Evolutionary conservation across 2,888 invertebrate species (phyloP).

Genomic region (Stegophylla sp.): DNA sequence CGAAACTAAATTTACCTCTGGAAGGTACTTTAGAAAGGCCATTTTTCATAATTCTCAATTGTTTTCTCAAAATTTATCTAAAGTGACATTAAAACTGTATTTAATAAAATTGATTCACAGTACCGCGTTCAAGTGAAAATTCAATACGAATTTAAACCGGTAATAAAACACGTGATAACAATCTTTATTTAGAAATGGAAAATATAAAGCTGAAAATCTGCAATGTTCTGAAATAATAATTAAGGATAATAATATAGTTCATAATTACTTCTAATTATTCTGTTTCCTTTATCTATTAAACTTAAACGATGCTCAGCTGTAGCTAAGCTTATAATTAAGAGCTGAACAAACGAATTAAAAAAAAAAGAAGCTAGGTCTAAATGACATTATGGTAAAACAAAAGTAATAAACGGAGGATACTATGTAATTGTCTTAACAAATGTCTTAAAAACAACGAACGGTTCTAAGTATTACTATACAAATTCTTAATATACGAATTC

Average conservation of each 20-base stretch:
- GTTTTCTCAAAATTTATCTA: no score
- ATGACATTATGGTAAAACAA: background rate
- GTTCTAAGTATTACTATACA: background rate
- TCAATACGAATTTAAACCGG: background rate
- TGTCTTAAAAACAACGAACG: background rate
- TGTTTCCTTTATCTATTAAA: background rate
- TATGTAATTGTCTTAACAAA: slow-evolving; percentile 3
- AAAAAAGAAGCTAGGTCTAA: background rate
- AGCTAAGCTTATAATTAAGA: background rate
- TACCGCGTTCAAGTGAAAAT: no score
- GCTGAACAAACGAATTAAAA: background rate
- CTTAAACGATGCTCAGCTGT: background rate
- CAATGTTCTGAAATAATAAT: background rate
- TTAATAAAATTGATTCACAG: no score
- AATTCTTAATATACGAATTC: background rate
- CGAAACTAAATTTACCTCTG: no score
- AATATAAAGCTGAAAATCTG: background rate
- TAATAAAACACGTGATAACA: background rate
- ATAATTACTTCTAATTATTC: background rate
- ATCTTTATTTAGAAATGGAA: background rate
- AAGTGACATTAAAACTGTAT: no score
- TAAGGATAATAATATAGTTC: background rate
- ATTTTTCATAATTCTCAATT: no score
- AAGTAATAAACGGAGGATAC: background rate
- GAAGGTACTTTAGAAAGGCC: no score